Percentiles rank a stretch among this genome's conserved stretches.
These are phyloP conservation scores for Metalampra italica DNA, from an alignment of 2,888 invertebrate species.

Conservation along the genomic window DNA sequence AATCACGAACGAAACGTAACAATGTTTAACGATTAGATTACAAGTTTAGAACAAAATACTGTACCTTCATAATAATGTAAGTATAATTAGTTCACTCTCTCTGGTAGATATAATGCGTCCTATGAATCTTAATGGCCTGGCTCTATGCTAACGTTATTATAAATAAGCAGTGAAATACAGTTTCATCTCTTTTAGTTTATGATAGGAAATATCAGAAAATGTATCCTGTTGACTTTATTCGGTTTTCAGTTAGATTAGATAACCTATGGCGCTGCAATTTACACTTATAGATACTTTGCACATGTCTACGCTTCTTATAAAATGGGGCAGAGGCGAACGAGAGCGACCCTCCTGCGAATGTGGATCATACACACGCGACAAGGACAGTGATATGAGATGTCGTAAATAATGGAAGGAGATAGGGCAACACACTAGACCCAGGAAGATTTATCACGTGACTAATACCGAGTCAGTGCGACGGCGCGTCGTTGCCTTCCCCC, in stretches of 20 bases:
- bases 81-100: too few relatives aligned
- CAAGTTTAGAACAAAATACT: neutral
- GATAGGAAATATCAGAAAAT: too few relatives aligned
- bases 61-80: too few relatives aligned
- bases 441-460: constrained; percentile 77
- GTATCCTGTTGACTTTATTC: too few relatives aligned
- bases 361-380: constrained; percentile 58
- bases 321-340: constrained; percentile 48
- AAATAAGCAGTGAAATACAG: too few relatives aligned
- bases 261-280: constrained; percentile 28
- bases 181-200: too few relatives aligned
- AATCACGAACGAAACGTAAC: neutral
- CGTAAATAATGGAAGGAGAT: constrained; percentile 53
- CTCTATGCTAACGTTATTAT: too few relatives aligned
- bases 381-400: constrained; percentile 48
- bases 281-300: constrained; percentile 26
- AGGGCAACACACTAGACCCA: constrained; percentile 46
- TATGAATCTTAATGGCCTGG: too few relatives aligned
- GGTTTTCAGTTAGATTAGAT: constrained; percentile 10
- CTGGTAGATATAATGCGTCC: too few relatives aligned
- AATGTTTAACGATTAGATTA: neutral
- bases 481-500: constrained; percentile 58
- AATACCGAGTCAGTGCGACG: constrained; percentile 70
- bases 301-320: constrained; percentile 48
- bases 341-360: constrained; percentile 49